Percentiles rank a stretch among this genome's conserved stretches.
Conservation (phyloP, 2,888 invertebrate genomes). For the Pristionchus arcanus region DNA sequence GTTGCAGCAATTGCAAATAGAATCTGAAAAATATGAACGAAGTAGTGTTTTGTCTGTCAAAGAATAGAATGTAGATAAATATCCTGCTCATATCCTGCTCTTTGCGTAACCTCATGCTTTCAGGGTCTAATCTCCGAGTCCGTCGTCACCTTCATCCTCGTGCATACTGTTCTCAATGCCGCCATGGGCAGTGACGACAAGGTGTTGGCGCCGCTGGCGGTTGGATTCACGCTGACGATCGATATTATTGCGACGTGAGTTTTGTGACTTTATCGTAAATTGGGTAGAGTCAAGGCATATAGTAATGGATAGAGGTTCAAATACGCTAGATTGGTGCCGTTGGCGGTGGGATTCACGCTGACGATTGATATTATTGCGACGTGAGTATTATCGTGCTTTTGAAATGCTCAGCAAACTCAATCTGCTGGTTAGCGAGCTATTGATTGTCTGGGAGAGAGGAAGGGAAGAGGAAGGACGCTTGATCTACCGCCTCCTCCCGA, state of each 20-base stretch:
- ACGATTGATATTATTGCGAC: constrained; percentile 79
- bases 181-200: constrained; percentile 75
- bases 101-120: not conserved
- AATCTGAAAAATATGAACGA: no score
- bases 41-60: no score
- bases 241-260: constrained; percentile 79
- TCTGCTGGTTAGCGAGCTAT: no score
- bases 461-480: no score
- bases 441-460: no score
- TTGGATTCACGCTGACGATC: constrained; percentile 80
- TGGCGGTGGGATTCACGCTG: constrained; percentile 80
- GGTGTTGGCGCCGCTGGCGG: constrained; percentile 79
- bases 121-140: constrained; percentile 59
- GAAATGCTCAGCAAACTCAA: no score
- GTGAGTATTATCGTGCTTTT: constrained; percentile 68
- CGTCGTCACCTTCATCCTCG: constrained; percentile 70
- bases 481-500: no score
- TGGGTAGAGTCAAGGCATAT: no score
- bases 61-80: no score
- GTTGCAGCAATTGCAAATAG: no score
- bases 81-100: no score
- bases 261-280: not conserved
- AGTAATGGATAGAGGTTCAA: no score
- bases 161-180: constrained; percentile 76
- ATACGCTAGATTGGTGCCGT: constrained; percentile 73